Base-by-base conservation (phyloP, 1,140 invertebrate genomes). In the Papilio glaucus region DNA sequence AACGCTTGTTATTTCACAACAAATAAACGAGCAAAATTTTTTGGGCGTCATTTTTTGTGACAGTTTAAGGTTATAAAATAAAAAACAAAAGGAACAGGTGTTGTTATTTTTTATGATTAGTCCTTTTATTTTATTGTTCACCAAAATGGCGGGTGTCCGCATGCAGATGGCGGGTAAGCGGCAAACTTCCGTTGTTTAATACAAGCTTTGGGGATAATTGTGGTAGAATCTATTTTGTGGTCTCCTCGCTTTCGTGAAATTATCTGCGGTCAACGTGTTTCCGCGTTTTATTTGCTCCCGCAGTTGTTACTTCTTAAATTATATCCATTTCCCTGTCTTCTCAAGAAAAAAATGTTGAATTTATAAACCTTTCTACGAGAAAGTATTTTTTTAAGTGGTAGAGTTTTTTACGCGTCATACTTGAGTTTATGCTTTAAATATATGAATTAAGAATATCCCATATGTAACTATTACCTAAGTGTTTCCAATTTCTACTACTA, bases 41-140 rank as follows among this genome's bases (percentile, higher is more conserved):
- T 57, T 4, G 24, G 24, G 21, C 10, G 21, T 57, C 21, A 26
- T 57, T 24, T 57, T 57, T 57, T 57, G 49, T 57, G 49, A 57
- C 49, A 26, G 21, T 57, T 57, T 57, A 21, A 24, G 49, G 49
- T 57, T 26, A 57, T 57, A 26, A 38, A 24, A n/a, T 61, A 24
- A 41, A 74, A 71, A 57, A 26, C 21, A 57, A 57, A 57, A 57
- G 42, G 15, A 45, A 76, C 76, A 80, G 72, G 77, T 71, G 71
- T 49, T 76, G 76, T 82, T 80, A 80, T 78, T 77, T 83, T 82
- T 80, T 81, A 81, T 82, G 73, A 77, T 81, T 82, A 82, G 82
- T 82, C 80, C 76, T 84, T 82, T 84, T 82, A 80, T 84, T 81
- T 80, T 75, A 81, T 78, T 79, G 77, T 79, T 73, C 70, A 67